Evolutionary conservation across 2,113 vertebrate species (phyloP).

Genomic region (Athene cunicularia): DNA sequence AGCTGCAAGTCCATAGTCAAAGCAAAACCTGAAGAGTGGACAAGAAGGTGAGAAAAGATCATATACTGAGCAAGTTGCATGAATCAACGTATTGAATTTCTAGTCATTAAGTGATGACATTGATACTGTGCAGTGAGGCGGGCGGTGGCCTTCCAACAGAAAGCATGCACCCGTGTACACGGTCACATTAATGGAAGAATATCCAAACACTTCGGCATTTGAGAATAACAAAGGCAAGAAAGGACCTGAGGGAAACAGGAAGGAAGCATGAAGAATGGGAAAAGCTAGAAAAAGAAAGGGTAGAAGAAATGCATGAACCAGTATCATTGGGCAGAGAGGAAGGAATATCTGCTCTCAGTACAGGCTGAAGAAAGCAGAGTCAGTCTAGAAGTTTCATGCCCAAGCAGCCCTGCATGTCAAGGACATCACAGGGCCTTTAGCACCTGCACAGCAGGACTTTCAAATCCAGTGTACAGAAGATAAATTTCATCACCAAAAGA

Average conservation of each 20-base stretch:
- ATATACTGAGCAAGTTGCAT: neutral
- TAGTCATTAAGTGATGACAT: neutral
- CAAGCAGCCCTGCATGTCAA: neutral
- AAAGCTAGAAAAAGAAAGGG: neutral
- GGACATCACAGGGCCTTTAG: neutral
- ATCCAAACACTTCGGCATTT: neutral
- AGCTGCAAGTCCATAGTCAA: neutral
- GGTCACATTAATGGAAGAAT: neutral
- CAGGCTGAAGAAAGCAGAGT: neutral
- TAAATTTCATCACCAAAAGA: neutral
- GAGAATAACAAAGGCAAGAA: neutral
- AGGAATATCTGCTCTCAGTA: neutral
- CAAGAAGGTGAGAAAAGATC: neutral
- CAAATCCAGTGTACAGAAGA: neutral
- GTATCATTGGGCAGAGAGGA: neutral
- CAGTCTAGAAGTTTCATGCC: neutral
- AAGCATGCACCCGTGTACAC: fast-evolving
- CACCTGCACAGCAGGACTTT: neutral
- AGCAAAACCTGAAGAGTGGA: neutral
- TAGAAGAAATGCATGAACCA: neutral
- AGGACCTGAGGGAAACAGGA: neutral
- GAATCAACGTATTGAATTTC: neutral
- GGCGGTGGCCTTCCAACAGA: neutral
- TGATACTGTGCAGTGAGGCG: neutral
- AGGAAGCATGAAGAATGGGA: neutral